Percentiles rank a stretch among this genome's conserved stretches.
Conservation (phyloP, 1,140 invertebrate genomes). For the Sinella curviseta region DNA sequence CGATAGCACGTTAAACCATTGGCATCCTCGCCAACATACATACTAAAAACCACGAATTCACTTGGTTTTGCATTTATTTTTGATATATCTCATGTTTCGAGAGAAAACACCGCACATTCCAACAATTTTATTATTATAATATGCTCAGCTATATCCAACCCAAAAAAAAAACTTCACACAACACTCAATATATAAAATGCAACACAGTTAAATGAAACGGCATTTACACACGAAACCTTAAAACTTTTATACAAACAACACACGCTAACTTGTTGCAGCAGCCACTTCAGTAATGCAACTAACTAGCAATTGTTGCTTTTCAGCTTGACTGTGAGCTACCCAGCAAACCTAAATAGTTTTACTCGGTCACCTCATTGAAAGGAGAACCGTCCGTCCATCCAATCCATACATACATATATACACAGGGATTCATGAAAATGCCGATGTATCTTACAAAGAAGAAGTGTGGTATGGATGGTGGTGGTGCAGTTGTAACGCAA, state of each 20-base stretch:
- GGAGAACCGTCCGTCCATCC: neutral
- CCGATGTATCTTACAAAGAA: neutral
- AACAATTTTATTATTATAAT: no score
- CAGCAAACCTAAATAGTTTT: slow-evolving; percentile 30
- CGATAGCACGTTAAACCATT: no score
- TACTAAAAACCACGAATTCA: no score
- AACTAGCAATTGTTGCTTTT: neutral
- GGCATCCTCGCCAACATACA: no score
- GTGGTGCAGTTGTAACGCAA: neutral
- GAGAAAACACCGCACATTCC: no score
- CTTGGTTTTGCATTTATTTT: no score
- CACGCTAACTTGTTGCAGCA: neutral
- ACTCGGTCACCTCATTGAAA: slow-evolving; percentile 45
- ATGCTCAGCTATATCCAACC: no score
- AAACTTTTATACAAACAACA: neutral
- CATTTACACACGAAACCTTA: neutral
- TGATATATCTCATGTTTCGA: no score
- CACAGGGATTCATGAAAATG: neutral
- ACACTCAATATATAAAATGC: no score
- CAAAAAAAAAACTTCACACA: no score
- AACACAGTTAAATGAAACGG: no score
- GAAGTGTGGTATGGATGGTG: neutral
- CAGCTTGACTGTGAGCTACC: neutral
- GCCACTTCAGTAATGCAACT: neutral
- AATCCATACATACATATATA: neutral